Conservation (phyloP, 2,113 vertebrate species). For the Corydoras sp. region DNA sequence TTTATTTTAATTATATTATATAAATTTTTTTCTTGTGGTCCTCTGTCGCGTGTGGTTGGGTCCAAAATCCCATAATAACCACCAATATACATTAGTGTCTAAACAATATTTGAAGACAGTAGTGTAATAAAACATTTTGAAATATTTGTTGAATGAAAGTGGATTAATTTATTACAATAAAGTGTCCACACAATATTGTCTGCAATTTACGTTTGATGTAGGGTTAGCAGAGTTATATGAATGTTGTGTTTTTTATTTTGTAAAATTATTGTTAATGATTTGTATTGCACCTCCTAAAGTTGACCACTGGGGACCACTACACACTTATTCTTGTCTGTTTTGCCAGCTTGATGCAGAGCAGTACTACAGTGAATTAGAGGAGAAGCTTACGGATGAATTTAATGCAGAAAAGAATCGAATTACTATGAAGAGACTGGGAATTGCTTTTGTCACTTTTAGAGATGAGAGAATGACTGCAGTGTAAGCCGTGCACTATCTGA, state of each 20-base stretch:
- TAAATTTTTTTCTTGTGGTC: neutral
- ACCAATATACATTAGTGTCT: neutral
- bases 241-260: too few relatives aligned
- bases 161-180: too few relatives aligned
- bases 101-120: neutral
- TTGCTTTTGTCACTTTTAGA: constrained; percentile 91
- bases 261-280: too few relatives aligned
- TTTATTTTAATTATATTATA: too few relatives aligned
- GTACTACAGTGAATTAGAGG: constrained; percentile 92
- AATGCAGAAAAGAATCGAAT: constrained; percentile 90
- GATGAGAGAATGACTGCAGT: constrained; percentile 83
- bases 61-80: too few relatives aligned
- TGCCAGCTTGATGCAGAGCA: constrained; percentile 91
- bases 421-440: constrained; percentile 77
- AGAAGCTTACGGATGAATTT: constrained; percentile 92
- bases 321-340: constrained; percentile 35
- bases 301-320: constrained; percentile 64
- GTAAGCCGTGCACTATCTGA: constrained; percentile 68
- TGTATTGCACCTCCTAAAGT: neutral
- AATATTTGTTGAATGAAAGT: too few relatives aligned
- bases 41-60: neutral
- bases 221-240: too few relatives aligned
- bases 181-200: too few relatives aligned
- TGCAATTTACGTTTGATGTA: too few relatives aligned
- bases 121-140: neutral